Evolutionary conservation across 2,888 invertebrate species (phyloP).

Genomic region (Arrhopalites spinosus): DNA sequence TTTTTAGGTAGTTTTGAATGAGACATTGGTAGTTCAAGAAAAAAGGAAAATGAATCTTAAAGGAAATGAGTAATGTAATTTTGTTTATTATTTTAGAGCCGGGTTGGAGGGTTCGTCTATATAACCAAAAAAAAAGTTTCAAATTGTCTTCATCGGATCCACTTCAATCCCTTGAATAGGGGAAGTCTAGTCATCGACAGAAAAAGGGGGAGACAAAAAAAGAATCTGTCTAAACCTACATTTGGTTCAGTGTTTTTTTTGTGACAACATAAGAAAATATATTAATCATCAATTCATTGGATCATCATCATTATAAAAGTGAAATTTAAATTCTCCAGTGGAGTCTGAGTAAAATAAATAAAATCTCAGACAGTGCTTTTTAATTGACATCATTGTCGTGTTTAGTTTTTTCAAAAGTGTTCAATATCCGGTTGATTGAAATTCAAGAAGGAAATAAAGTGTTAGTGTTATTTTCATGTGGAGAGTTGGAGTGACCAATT

Average conservation of each 20-base stretch:
- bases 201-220: no score
- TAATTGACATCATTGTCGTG: no score
- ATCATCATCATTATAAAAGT: not conserved
- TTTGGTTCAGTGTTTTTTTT: not conserved
- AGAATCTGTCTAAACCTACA: not conserved
- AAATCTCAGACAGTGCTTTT: no score
- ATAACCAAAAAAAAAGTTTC: not conserved
- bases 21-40: not conserved
- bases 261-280: not conserved
- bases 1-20: not conserved
- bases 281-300: not conserved
- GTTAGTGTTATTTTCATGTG: not conserved
- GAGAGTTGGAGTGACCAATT: not conserved
- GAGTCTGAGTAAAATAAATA: not conserved
- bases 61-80: not conserved
- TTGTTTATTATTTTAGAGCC: conserved; percentile 33
- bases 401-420: no score
- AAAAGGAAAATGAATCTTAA: not conserved
- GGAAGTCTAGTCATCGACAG: conserved; percentile 19
- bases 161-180: not conserved
- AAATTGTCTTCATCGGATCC: conserved; percentile 11
- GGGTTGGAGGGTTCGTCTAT: conserved; percentile 17
- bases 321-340: not conserved
- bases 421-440: no score
- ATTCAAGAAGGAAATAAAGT: no score